Base-by-base conservation (phyloP, 2,797 vertebrate species). In the Pagetopsis macropterus region DNA sequence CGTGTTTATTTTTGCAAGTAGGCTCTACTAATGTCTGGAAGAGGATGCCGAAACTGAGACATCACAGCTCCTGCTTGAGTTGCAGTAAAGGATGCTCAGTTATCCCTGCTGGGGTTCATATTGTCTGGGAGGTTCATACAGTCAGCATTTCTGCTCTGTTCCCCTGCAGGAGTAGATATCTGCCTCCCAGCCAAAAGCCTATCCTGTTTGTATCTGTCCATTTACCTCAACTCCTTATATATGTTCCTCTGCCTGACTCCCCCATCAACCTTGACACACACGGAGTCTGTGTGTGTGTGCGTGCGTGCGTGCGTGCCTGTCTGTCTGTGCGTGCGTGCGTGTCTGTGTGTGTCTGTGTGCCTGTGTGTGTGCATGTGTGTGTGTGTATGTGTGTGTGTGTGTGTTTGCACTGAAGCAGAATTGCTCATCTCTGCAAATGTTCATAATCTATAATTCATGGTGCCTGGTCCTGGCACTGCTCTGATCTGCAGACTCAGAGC, bases 391-490 rank as follows among this genome's bases (percentile, higher is more conserved):
- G 33, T 37, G 33, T 37, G 33, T 37, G 33, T 66, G 59, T 64
- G 65, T 73, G 57, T 2, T 57, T 89, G 81, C 86, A 78, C 75
- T 78, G 78, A 88, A 76, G 87, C 84, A 84, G 75, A 75, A 84
- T 88, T 77, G 80, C 75, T 87, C 87, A 84, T 85, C 86, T 75
- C 81, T 87, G 88, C 72, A 83, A 91, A 88, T 86, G 86, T 84
- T 84, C 72, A 84, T 92, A 81, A 93, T 94, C 86, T 90, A 94
- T 94, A 92, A 94, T 94, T 94, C 89, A 94, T 92, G 49, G 41
- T 73, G 61, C 72, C 72, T 70, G 78, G 69, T 88, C 66, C 83
- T 84, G 84, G 85, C 75, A 85, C 87, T 89, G 86, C 83, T 85
- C 81, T 84, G 86, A 86, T 85, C 87, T 87, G 70, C 70, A 83